A percentile compares a stretch with the other conserved stretches of the same genome.
phyloP scores from a whole-genome alignment of 2,888 invertebrate species.

The Amiota communis region DNA sequence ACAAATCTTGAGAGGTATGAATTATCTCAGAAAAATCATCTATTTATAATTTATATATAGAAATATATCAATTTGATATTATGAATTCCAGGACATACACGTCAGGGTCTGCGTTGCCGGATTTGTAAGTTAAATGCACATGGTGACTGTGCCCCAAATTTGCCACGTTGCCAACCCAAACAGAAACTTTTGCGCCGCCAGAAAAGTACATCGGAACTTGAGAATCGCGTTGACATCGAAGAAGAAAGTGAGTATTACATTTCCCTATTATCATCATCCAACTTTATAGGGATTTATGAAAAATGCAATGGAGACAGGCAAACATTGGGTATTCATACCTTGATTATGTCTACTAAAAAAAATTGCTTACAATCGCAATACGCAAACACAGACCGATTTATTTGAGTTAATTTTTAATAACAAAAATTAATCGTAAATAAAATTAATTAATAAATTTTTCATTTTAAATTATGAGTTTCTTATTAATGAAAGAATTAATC shows the following conservation, averaged over 20 bases:
- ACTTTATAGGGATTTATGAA: background rate
- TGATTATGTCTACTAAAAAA: too few species aligned
- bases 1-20: conserved; percentile 89
- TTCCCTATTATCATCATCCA: conserved; percentile 43
- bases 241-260: conserved; percentile 84
- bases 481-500: background rate
- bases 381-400: background rate
- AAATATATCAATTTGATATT: too few species aligned
- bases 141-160: conserved; percentile 88
- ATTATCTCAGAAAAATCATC: too few species aligned
- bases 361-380: background rate
- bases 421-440: background rate
- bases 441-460: background rate
- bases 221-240: conserved; percentile 81
- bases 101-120: conserved; percentile 91
- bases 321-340: background rate
- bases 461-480: background rate
- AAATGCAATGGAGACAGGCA: background rate
- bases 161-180: conserved; percentile 89
- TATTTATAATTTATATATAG: too few species aligned
- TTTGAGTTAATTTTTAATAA: conserved; percentile 7
- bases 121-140: conserved; percentile 94
- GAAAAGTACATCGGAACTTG: conserved; percentile 90
- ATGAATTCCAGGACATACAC: conserved; percentile 82
- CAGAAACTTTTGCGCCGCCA: conserved; percentile 88